Percentiles rank a stretch among this genome's conserved stretches.
Conservation (phyloP, 2,113 vertebrate species). For the Dromas ardeola region DNA sequence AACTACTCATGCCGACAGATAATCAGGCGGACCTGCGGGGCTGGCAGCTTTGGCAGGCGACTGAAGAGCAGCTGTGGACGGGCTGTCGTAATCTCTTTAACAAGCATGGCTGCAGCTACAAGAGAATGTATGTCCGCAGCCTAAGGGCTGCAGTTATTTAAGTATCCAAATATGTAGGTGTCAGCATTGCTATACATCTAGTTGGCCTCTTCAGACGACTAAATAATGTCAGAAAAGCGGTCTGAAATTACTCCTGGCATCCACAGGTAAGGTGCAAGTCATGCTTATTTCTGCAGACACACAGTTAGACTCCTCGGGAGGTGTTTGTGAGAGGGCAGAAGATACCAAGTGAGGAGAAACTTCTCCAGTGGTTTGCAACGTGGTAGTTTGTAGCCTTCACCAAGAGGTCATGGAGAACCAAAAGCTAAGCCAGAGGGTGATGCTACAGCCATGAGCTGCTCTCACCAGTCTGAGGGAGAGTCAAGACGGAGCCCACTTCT, state of each 20-base stretch:
- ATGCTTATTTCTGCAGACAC: not conserved
- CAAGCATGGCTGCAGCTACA: not conserved
- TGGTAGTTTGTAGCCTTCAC: not conserved
- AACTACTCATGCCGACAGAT: not conserved
- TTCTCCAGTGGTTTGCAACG: not conserved
- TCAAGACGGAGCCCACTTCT: not conserved
- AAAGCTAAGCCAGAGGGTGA: not conserved
- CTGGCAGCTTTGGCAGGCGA: not conserved
- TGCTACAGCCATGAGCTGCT: not conserved
- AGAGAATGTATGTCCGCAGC: not conserved
- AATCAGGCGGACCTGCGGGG: not conserved
- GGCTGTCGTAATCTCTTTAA: not conserved
- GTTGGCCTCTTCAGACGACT: not conserved
- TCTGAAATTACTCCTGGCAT: not conserved
- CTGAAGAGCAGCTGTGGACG: constrained; percentile 10
- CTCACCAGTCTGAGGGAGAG: not conserved
- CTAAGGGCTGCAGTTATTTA: not conserved
- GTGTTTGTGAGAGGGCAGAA: not conserved
- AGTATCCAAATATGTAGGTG: not conserved
- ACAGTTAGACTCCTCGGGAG: not conserved
- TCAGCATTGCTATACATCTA: not conserved
- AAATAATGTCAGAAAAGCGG: not conserved
- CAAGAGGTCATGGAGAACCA: not conserved
- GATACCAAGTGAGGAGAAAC: not conserved
- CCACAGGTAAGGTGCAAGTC: not conserved